These are phyloP conservation scores for Liolophura sinensis DNA, from an alignment of 1,140 invertebrate genomes.

Conservation along the genomic window DNA sequence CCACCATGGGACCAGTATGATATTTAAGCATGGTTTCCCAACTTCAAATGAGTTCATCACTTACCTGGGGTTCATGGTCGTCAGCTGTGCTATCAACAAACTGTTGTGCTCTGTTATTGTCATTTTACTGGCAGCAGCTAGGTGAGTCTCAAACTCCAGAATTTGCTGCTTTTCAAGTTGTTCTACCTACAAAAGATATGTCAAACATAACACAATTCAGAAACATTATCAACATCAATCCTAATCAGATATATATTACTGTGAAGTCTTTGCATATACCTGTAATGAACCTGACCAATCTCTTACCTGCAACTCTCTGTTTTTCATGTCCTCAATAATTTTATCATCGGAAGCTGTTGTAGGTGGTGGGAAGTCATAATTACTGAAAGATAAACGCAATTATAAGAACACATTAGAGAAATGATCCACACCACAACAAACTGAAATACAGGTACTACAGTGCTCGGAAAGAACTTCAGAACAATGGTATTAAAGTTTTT, in stretches of 20 bases:
- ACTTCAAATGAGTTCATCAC: constrained; percentile 1
- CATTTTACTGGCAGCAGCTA: constrained; percentile 83
- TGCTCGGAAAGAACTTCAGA: too few relatives aligned
- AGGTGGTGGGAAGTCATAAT: constrained; percentile 77
- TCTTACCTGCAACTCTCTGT: constrained; percentile 67
- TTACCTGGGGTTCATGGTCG: constrained; percentile 76
- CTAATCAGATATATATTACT: neutral
- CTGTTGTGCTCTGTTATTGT: constrained; percentile 90
- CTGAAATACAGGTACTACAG: neutral
- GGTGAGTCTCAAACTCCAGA: constrained; percentile 88
- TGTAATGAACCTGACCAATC: neutral
- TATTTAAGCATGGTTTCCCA: too few relatives aligned
- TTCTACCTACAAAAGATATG: constrained; percentile 58
- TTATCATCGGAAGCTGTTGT: constrained; percentile 66
- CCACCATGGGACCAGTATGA: too few relatives aligned
- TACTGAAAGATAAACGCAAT: constrained; percentile 54
- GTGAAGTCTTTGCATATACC: neutral
- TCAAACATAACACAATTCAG: neutral
- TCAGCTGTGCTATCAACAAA: constrained; percentile 79
- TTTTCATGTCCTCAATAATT: constrained; percentile 65
- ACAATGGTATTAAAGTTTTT: neutral
- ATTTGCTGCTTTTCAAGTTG: constrained; percentile 81
- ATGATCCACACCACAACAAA: neutral
- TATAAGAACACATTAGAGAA: constrained; percentile 10
- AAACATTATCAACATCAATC: neutral